Evolutionary conservation across 2,113 vertebrate species (phyloP).

Genomic region (Acanthochromis polyacanthus): DNA sequence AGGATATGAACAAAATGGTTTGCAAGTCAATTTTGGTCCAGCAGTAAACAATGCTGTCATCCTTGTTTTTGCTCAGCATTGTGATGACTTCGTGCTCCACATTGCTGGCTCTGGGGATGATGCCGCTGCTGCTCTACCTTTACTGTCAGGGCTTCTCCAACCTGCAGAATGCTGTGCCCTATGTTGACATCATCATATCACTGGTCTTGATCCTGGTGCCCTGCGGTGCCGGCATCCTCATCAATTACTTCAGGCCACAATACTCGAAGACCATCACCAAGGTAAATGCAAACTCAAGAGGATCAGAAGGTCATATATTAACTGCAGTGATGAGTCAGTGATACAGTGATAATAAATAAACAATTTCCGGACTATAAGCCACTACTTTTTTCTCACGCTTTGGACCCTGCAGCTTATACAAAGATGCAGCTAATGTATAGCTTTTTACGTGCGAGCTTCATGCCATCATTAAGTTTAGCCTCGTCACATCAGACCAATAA

Average conservation of each 20-base stretch:
- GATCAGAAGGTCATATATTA: not conserved
- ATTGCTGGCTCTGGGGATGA: constrained; percentile 86
- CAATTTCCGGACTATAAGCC: too few relatives aligned
- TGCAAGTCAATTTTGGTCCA: too few relatives aligned
- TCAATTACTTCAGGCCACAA: constrained; percentile 85
- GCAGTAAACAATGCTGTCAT: too few relatives aligned
- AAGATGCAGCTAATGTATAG: too few relatives aligned
- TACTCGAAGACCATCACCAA: constrained; percentile 79
- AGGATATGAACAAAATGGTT: too few relatives aligned
- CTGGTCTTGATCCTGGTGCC: constrained; percentile 84
- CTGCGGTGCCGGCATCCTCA: constrained; percentile 82
- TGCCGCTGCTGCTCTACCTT: constrained; percentile 89
- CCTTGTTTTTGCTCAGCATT: constrained; percentile 75
- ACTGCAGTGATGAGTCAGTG: too few relatives aligned
- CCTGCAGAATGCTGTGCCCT: constrained; percentile 84
- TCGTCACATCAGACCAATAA: too few relatives aligned
- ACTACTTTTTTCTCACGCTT: too few relatives aligned
- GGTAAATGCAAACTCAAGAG: constrained; percentile 75
- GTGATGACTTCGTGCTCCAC: constrained; percentile 89
- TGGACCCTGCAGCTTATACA: too few relatives aligned
- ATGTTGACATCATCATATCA: constrained; percentile 77
- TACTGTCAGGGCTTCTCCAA: constrained; percentile 84
- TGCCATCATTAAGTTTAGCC: too few relatives aligned
- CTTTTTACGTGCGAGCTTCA: too few relatives aligned
- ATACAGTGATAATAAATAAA: too few relatives aligned